These are phyloP conservation scores for Harlomillsia oculata DNA, from an alignment of 1,140 invertebrate species.

Conservation along the genomic window DNA sequence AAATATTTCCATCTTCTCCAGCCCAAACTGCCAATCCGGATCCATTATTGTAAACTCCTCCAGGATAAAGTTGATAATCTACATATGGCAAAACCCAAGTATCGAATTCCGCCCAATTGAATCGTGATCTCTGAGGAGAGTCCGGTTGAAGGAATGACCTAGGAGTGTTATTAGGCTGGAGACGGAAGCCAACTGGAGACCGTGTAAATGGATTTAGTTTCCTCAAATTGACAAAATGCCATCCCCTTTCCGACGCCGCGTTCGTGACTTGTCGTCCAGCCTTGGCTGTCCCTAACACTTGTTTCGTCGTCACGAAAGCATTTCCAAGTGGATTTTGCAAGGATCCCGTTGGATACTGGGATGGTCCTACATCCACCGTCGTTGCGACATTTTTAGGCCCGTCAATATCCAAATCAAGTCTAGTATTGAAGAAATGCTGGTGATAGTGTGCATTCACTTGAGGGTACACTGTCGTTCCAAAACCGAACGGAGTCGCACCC, in stretches of 20 bases:
- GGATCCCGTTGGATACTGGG: background rate
- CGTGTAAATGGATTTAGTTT: background rate
- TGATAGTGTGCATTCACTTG: constrained; percentile 15
- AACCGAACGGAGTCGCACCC: background rate
- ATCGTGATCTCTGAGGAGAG: constrained; percentile 6
- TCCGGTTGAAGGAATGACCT: background rate
- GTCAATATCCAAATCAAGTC: constrained; percentile 19
- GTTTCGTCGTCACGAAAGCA: background rate
- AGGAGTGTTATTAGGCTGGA: background rate
- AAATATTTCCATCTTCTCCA: background rate
- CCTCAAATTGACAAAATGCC: constrained; percentile 1
- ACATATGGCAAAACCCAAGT: constrained; percentile 21
- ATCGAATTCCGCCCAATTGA: constrained; percentile 1
- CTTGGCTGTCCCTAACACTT: background rate
- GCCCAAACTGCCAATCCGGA: constrained; percentile 12
- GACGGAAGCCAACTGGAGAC: background rate
- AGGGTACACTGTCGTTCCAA: constrained; percentile 3
- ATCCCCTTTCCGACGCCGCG: background rate
- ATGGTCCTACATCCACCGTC: constrained; percentile 1
- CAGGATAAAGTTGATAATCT: constrained; percentile 22
- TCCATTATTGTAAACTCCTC: constrained; percentile 15
- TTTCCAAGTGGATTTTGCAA: constrained; percentile 4
- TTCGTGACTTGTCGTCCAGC: background rate
- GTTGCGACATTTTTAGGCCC: constrained; percentile 9
- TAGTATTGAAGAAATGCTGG: constrained; percentile 15